Conservation (phyloP, 2,888 invertebrate genomes). For the Seira musarum region DNA sequence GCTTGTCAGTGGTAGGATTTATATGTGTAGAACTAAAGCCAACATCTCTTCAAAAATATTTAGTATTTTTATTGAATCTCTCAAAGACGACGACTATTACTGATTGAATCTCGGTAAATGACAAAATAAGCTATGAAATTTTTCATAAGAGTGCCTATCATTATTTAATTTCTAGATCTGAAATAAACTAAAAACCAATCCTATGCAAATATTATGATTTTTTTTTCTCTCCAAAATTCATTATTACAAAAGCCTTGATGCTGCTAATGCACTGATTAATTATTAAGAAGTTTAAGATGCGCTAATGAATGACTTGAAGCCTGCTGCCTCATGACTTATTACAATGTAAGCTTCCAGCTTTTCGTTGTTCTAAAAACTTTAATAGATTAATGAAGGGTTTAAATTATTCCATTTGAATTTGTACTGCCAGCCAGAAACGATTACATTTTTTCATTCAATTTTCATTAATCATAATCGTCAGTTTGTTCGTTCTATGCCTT, state of each 20-base stretch:
- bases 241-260: background rate
- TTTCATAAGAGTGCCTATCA: conserved; percentile 46
- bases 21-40: background rate
- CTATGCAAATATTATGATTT: background rate
- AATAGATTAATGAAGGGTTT: too few relatives aligned
- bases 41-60: conserved; percentile 25
- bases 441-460: too few relatives aligned
- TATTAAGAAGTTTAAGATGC: too few relatives aligned
- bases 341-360: too few relatives aligned
- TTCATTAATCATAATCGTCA: too few relatives aligned
- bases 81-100: conserved; percentile 33
- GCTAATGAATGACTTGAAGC: too few relatives aligned
- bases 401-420: too few relatives aligned
- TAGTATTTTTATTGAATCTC: conserved; percentile 43
- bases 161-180: conserved; percentile 21
- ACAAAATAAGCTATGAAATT: conserved; percentile 13
- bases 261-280: too few relatives aligned
- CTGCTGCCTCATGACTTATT: too few relatives aligned
- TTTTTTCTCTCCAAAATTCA: background rate
- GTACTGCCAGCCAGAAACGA: too few relatives aligned
- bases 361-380: too few relatives aligned
- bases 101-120: conserved; percentile 19
- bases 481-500: too few relatives aligned
- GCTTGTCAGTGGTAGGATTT: conserved; percentile 28
- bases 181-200: background rate